phyloP scores from a whole-genome alignment of 1,140 invertebrate genomes.

The Drosophila serrata region DNA sequence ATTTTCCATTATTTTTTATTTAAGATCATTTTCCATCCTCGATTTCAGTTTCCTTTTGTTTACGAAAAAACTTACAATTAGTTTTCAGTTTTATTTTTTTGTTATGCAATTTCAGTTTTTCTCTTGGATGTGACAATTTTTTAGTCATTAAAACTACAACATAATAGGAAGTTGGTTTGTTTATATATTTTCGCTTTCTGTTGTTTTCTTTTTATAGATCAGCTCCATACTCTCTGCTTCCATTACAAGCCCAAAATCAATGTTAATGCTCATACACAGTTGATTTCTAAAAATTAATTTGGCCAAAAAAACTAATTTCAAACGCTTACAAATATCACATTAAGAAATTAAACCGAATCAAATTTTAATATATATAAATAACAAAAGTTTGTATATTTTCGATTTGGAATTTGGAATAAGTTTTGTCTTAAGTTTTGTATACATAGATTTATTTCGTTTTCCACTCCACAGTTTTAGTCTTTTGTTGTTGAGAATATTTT shows the following conservation, averaged over 20 bases:
- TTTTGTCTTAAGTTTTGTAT: slow-evolving; percentile 73
- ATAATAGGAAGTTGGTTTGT: slow-evolving; percentile 76
- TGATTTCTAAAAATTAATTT: slow-evolving; percentile 58
- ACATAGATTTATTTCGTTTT: slow-evolving; percentile 63
- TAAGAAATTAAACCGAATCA: slow-evolving; percentile 70
- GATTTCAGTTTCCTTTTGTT: slow-evolving; percentile 43
- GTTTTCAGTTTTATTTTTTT: slow-evolving; percentile 6
- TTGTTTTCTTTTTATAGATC: slow-evolving; percentile 32
- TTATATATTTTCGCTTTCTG: slow-evolving; percentile 30
- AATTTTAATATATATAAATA: slow-evolving; percentile 61
- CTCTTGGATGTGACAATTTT: slow-evolving; percentile 41
- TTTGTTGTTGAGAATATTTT: slow-evolving; percentile 53
- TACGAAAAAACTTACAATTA: slow-evolving; percentile 55
- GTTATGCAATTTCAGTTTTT: slow-evolving; percentile 52
- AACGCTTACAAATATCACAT: slow-evolving; percentile 77
- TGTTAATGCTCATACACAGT: slow-evolving; percentile 44
- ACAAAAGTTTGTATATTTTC: slow-evolving; percentile 68
- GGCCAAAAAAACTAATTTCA: slow-evolving; percentile 68
- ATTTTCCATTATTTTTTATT: slow-evolving; percentile 55
- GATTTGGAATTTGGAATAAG: slow-evolving; percentile 52
- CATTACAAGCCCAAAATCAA: slow-evolving; percentile 38
- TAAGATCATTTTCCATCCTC: slow-evolving; percentile 43
- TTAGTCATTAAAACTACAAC: slow-evolving; percentile 78
- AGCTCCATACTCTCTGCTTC: slow-evolving; percentile 21
- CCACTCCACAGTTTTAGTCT: slow-evolving; percentile 59